These are phyloP conservation scores for Rhinoraja longicauda DNA, from an alignment of 2,797 vertebrate species.

Conservation along the genomic window DNA sequence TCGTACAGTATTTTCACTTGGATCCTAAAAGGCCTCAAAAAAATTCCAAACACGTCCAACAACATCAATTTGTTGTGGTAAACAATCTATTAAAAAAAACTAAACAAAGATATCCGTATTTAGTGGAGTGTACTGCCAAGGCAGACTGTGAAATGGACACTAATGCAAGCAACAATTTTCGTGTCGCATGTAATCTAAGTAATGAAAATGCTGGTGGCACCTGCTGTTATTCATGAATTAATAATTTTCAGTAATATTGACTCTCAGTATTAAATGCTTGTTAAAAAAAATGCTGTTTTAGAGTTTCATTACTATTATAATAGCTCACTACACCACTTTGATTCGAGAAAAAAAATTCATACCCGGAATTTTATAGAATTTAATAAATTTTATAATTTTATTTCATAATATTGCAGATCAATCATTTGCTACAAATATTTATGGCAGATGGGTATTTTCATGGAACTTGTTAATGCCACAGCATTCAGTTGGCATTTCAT, in stretches of 20 bases:
- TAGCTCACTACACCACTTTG: background rate
- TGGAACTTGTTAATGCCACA: background rate
- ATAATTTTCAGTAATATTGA: background rate
- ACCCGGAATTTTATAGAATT: background rate
- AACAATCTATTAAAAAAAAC: background rate
- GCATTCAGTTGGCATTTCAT: constrained; percentile 16
- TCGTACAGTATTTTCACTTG: background rate
- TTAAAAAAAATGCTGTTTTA: background rate
- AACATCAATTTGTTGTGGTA: background rate
- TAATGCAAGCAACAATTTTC: background rate
- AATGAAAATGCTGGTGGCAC: too few species aligned
- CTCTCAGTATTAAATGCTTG: background rate
- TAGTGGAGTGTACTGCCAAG: background rate
- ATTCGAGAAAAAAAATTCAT: background rate
- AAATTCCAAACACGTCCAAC: background rate
- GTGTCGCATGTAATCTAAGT: too few species aligned
- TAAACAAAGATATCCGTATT: background rate
- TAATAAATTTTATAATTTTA: too few species aligned
- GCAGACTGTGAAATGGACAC: background rate
- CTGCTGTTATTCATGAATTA: too few species aligned
- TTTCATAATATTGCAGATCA: background rate
- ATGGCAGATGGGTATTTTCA: background rate
- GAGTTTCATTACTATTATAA: background rate
- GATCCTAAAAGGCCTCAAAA: background rate
- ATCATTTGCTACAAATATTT: background rate